Evolutionary conservation across 1,140 invertebrate genomes (phyloP).

Genomic region (Heliothis subflexa): DNA sequence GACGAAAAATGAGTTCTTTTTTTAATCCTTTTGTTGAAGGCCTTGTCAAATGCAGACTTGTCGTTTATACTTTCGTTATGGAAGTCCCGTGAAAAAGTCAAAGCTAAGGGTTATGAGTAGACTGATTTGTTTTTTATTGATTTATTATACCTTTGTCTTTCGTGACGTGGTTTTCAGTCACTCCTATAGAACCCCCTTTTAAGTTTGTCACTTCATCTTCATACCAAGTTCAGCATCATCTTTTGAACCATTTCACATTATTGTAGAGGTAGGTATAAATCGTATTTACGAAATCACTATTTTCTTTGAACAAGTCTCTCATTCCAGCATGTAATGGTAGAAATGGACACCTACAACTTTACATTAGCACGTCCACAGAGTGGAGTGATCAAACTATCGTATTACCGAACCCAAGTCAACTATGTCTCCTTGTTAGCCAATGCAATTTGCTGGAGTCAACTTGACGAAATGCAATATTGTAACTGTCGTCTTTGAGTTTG

Average conservation of each 20-base stretch:
- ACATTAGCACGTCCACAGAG: background rate
- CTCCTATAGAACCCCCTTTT: too few relatives aligned
- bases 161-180: too few relatives aligned
- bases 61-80: background rate
- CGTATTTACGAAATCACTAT: too few relatives aligned
- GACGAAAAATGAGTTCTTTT: conserved; percentile 5
- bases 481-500: background rate
- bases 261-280: too few relatives aligned
- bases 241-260: too few relatives aligned
- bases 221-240: too few relatives aligned
- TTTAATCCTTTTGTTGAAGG: background rate
- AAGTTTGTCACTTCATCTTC: too few relatives aligned
- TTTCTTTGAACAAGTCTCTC: too few relatives aligned
- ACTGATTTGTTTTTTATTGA: too few relatives aligned
- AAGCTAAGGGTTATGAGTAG: background rate
- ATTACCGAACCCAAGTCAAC: conserved; percentile 4
- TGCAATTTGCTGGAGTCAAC: conserved; percentile 24
- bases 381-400: background rate
- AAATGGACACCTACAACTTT: too few relatives aligned
- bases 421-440: background rate
- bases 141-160: too few relatives aligned
- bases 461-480: background rate
- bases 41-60: background rate
- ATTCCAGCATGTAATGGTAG: too few relatives aligned
- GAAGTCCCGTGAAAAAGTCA: background rate